phyloP scores from a whole-genome alignment of 2,888 invertebrate genomes.

The Cabera pusaria region DNA sequence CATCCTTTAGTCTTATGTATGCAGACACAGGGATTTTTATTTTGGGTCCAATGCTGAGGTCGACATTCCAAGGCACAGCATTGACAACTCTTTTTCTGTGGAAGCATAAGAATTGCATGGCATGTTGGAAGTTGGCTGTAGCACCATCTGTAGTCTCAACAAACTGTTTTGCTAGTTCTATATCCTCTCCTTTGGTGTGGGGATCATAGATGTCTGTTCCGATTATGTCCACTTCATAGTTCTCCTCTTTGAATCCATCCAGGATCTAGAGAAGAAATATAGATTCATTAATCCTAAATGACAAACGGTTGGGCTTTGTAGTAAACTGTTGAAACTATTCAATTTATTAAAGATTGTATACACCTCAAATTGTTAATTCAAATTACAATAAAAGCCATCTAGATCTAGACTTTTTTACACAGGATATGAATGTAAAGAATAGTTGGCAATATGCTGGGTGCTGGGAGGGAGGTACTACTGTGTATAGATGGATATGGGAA shows the following conservation, averaged over 20 bases:
- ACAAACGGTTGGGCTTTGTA: too few relatives aligned
- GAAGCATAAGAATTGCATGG: slow-evolving; percentile 82
- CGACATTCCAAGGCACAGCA: slow-evolving; percentile 86
- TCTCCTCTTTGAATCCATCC: slow-evolving; percentile 77
- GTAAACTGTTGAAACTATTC: too few relatives aligned
- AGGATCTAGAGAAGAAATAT: slow-evolving; percentile 67
- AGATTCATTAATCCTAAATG: too few relatives aligned
- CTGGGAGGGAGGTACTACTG: too few relatives aligned
- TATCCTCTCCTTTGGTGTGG: slow-evolving; percentile 49
- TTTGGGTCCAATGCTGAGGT: slow-evolving; percentile 83
- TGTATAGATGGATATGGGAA: too few relatives aligned
- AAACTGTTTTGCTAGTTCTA: slow-evolving; percentile 57
- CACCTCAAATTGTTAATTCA: too few relatives aligned
- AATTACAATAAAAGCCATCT: too few relatives aligned
- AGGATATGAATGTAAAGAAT: too few relatives aligned
- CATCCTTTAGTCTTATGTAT: slow-evolving; percentile 79
- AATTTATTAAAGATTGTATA: too few relatives aligned
- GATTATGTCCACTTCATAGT: slow-evolving; percentile 85
- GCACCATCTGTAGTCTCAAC: slow-evolving; percentile 68
- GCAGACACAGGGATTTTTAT: slow-evolving; percentile 85
- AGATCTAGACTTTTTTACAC: too few relatives aligned
- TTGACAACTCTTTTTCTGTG: slow-evolving; percentile 76
- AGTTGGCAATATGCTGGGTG: too few relatives aligned
- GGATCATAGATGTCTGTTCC: slow-evolving; percentile 75
- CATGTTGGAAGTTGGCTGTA: slow-evolving; percentile 83